These are phyloP conservation scores for Catharus bicknelli DNA, from an alignment of 2,113 vertebrate genomes.

Conservation along the genomic window DNA sequence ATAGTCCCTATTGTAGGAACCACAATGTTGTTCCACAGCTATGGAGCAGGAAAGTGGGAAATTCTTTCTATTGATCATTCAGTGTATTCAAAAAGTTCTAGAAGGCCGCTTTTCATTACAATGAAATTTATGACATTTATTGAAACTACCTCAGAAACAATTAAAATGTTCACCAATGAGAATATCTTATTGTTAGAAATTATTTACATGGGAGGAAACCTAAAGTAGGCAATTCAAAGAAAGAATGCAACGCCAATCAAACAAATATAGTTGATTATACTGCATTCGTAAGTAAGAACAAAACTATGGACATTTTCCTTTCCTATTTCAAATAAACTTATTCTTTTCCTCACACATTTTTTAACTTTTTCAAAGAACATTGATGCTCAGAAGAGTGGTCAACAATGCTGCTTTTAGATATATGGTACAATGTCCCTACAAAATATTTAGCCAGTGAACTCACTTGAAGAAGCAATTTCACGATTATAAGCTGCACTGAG, in stretches of 20 bases:
- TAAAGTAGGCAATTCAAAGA: neutral
- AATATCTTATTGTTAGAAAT: neutral
- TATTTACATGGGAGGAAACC: neutral
- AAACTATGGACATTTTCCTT: neutral
- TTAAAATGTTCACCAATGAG: neutral
- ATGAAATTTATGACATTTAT: neutral
- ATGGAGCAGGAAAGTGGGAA: neutral
- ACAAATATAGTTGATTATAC: neutral
- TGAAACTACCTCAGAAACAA: neutral
- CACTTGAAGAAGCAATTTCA: neutral
- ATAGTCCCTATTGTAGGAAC: neutral
- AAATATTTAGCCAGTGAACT: neutral
- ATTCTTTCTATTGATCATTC: neutral
- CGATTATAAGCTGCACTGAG: too few relatives aligned
- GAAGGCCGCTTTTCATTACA: neutral
- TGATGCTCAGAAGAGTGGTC: too few relatives aligned
- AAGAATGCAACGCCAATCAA: fast-evolving
- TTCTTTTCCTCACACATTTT: neutral
- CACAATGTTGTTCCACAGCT: neutral
- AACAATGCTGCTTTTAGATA: neutral
- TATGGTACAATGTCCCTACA: neutral
- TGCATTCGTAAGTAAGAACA: neutral
- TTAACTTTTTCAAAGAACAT: neutral
- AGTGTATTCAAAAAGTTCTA: neutral
- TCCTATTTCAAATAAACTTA: neutral